These are phyloP conservation scores for Goniozus legneri DNA, from an alignment of 1,140 invertebrate genomes.

Conservation along the genomic window DNA sequence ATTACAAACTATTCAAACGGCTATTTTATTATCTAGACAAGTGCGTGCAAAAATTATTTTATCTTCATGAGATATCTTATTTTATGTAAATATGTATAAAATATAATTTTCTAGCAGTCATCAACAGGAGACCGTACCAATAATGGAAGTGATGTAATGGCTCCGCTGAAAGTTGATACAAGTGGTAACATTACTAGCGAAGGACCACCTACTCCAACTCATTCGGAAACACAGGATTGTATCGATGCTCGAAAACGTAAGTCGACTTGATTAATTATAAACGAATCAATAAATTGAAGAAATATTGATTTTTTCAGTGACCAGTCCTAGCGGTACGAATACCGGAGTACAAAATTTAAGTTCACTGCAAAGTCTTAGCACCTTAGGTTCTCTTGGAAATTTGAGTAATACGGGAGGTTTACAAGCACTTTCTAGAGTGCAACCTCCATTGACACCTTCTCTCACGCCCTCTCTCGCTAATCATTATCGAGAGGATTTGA, in stretches of 20 bases:
- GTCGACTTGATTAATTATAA: too few relatives aligned
- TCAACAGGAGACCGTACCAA: constrained; percentile 41
- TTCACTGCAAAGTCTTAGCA: constrained; percentile 56
- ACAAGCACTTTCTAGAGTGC: constrained; percentile 52
- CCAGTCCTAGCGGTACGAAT: constrained; percentile 50
- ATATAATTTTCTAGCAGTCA: constrained; percentile 34
- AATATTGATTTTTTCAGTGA: constrained; percentile 35
- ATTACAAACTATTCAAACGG: constrained; percentile 61
- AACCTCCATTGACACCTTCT: constrained; percentile 59
- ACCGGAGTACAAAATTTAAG: constrained; percentile 52
- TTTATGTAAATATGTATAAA: constrained; percentile 2
- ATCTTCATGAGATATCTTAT: constrained; percentile 1
- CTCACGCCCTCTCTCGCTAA: constrained; percentile 86
- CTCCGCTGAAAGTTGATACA: constrained; percentile 58
- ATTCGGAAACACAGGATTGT: constrained; percentile 67
- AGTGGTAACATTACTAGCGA: constrained; percentile 55
- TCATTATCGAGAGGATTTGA: constrained; percentile 87
- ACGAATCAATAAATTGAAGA: background rate
- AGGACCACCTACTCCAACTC: constrained; percentile 68
- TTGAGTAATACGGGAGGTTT: constrained; percentile 52
- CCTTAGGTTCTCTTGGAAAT: constrained; percentile 50
- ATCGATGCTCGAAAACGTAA: constrained; percentile 59
- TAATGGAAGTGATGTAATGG: constrained; percentile 50
- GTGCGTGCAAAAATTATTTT: constrained; percentile 19
- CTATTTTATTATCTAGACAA: constrained; percentile 55